These are phyloP conservation scores for Ooceraea biroi DNA, from an alignment of 1,140 invertebrate species.

Conservation along the genomic window DNA sequence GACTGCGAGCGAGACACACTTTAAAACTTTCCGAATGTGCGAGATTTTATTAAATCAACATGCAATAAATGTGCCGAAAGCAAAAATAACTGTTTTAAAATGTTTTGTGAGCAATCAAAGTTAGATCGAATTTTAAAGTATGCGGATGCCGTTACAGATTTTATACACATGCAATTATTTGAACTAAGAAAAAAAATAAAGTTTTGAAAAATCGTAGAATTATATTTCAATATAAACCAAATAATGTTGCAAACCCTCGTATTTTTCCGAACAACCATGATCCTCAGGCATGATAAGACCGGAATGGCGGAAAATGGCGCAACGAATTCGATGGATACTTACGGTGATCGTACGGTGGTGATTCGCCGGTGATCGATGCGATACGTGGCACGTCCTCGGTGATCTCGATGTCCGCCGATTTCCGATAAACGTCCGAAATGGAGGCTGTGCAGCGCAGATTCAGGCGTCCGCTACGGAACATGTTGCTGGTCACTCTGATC, in stretches of 20 bases:
- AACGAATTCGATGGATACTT: conserved; percentile 70
- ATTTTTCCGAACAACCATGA: not conserved
- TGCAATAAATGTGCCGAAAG: not conserved
- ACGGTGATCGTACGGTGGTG: conserved; percentile 82
- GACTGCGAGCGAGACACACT: not conserved
- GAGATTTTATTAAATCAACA: not conserved
- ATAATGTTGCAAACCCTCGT: too few species aligned
- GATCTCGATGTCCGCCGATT: conserved; percentile 79
- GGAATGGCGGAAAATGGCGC: not conserved
- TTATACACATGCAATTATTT: not conserved
- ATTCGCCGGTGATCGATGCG: conserved; percentile 83
- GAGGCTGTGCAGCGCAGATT: conserved; percentile 80
- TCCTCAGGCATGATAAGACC: not conserved
- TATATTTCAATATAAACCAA: not conserved
- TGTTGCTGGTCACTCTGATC: conserved; percentile 78
- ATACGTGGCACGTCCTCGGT: conserved; percentile 81
- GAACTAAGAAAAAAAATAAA: too few species aligned
- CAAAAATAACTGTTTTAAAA: not conserved
- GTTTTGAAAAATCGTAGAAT: not conserved
- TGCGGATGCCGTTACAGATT: conserved; percentile 1
- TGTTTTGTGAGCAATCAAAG: not conserved
- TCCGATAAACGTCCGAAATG: conserved; percentile 81
- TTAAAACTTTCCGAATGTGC: not conserved
- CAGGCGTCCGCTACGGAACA: conserved; percentile 79
- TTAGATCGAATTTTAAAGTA: not conserved